A percentile compares a stretch with the other conserved stretches of the same genome.
phyloP scores from a whole-genome alignment of 30 jellyfish, hydroid and myxozoan genomes.

The Phacellophora camtschatica region DNA sequence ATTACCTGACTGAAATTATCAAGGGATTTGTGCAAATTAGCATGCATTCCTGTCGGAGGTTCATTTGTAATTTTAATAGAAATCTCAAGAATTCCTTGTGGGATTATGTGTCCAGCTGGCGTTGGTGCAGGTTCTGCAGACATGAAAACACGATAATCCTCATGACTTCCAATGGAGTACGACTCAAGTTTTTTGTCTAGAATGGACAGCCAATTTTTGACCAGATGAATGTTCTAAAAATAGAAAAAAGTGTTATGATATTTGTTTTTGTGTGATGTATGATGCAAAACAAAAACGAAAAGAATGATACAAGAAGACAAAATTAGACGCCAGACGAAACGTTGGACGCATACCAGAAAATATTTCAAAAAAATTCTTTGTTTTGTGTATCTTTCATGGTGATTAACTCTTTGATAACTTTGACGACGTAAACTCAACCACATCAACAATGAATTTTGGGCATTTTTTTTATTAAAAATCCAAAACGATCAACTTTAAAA shows the following conservation, averaged over 20 bases:
- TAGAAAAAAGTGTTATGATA: not conserved
- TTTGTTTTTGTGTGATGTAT: too few relatives aligned
- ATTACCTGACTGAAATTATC: constrained; percentile 96
- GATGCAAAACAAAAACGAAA: too few relatives aligned
- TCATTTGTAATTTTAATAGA: constrained; percentile 96
- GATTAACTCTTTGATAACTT: too few relatives aligned
- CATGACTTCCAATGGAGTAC: constrained; percentile 84
- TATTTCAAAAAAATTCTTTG: too few relatives aligned
- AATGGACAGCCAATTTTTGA: constrained; percentile 96
- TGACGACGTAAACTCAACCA: too few relatives aligned
- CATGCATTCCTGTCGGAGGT: constrained; percentile 99
- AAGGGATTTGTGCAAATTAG: constrained; percentile 95
- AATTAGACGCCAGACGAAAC: too few relatives aligned
- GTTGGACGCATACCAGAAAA: too few relatives aligned
- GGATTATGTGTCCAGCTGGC: constrained; percentile 96
- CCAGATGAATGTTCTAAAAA: constrained; percentile 90
- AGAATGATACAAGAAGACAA: too few relatives aligned
- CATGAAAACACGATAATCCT: constrained; percentile 89
- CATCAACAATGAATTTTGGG: too few relatives aligned
- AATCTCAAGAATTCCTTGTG: constrained; percentile 97
- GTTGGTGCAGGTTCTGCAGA: constrained; percentile 99
- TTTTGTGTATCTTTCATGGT: too few relatives aligned
- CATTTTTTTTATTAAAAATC: too few relatives aligned
- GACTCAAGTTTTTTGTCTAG: constrained; percentile 94
- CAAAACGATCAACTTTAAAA: too few relatives aligned